Evolutionary conservation across 2,888 invertebrate species (phyloP), one percentile per base, ranked within the genome.

Genomic region (Drosophila longiperda): DNA sequence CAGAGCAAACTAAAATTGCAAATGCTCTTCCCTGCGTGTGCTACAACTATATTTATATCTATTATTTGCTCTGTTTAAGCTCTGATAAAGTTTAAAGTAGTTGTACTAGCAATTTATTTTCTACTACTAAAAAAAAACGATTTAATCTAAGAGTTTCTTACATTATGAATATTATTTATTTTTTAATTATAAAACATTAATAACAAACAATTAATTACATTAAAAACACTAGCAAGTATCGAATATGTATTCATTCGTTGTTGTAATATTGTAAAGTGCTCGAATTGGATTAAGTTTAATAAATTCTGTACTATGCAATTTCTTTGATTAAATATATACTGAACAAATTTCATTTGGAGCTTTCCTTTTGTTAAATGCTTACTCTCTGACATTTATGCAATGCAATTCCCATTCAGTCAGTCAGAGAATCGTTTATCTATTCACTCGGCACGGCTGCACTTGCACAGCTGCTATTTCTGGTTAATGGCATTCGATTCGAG

Each of bases 381-480:
- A 29, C 7, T 50, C 32, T 17, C 34, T 66, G 80, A 49, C 48
- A 65, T 49, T 55, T n/a, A 38, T 53, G 59, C 59, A 60, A 68
- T 75, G 50, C 52, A 60, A 59, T 69, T 76, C 54, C 33, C 52
- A 53, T 53, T 33, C 61, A 53, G 75, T 45, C 67, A 62, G 42
- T 57, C 50, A 15, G 20, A 54, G 17, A 71, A 61, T 61, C 55
- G 42, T 34, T 54, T 59, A 62, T 42, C 53, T 67, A 68, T 75
- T 68, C 60, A 61, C 23, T 42, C 33, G 64, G 26, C 58, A 42
- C 49, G 32, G 45, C 66, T 61, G 23, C 40, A 36, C 11, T 20
- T 61, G 73, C 64, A 54, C 53, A 36, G 23, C 36, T 54, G 58
- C 71, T 70, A 66, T 81, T 77, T 77, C 66, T 59, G 59, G 59